Percentiles rank a stretch among this genome's conserved stretches.
phyloP scores from a whole-genome alignment of 2,888 invertebrate species.

The Chymomyza fuscimana region DNA sequence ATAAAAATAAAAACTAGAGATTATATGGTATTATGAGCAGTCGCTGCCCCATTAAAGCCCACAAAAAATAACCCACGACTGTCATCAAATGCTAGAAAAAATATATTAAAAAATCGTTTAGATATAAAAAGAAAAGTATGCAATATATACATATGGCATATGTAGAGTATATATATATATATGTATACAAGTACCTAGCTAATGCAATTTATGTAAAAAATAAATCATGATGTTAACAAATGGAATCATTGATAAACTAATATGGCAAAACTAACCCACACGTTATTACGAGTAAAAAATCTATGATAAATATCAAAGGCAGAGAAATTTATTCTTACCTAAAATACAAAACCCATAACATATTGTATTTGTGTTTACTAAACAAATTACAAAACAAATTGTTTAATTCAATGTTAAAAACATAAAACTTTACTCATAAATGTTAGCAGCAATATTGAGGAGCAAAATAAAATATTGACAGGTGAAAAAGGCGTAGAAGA shows the following conservation, averaged over 20 bases:
- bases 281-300: conserved; percentile 19
- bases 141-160: conserved; percentile 28
- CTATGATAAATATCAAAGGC: conserved; percentile 18
- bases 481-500: conserved; percentile 12
- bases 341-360: conserved; percentile 22
- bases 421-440: conserved; percentile 28
- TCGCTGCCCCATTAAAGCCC: conserved; percentile 1
- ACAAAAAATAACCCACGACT: conserved; percentile 2
- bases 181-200: conserved; percentile 41
- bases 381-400: conserved; percentile 26
- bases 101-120: not conserved
- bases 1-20: not conserved
- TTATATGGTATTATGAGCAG: not conserved
- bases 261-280: conserved; percentile 54
- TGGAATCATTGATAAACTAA: conserved; percentile 11
- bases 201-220: conserved; percentile 23
- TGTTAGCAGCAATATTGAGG: conserved; percentile 40
- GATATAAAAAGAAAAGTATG: not conserved
- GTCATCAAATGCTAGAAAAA: conserved; percentile 2
- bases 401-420: conserved; percentile 55
- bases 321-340: conserved; percentile 28
- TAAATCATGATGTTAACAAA: conserved; percentile 14
- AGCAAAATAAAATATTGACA: conserved; percentile 20
- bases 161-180: conserved; percentile 20
- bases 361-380: conserved; percentile 40